Percentiles rank a stretch among this genome's conserved stretches.
These are phyloP conservation scores for Thymelicus acteon DNA, from an alignment of 2,888 invertebrate genomes.

Conservation along the genomic window DNA sequence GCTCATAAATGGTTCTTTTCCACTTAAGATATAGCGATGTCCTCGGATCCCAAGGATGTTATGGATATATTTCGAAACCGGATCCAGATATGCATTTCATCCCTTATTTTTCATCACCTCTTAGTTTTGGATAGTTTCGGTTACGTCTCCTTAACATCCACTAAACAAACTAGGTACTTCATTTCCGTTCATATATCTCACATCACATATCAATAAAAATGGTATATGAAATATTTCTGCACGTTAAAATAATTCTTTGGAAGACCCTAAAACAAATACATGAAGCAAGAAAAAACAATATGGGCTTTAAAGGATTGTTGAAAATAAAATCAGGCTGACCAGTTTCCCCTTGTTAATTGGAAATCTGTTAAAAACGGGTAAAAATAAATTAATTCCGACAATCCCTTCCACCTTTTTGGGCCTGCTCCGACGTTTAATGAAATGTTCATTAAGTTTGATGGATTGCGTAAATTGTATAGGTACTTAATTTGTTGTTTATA, in stretches of 20 bases:
- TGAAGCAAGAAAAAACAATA: constrained; percentile 25
- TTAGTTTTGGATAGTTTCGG: too few relatives aligned
- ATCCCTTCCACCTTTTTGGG: constrained; percentile 23
- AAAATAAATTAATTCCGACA: constrained; percentile 37
- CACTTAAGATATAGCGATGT: too few relatives aligned
- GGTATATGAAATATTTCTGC: too few relatives aligned
- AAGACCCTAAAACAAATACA: constrained; percentile 15
- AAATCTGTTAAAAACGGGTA: constrained; percentile 37
- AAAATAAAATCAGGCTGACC: constrained; percentile 27
- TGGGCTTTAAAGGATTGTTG: constrained; percentile 17
- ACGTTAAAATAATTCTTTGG: not conserved
- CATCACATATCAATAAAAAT: too few relatives aligned
- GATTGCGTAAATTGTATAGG: constrained; percentile 12
- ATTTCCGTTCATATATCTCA: too few relatives aligned
- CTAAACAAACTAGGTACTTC: too few relatives aligned
- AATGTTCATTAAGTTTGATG: constrained; percentile 34
- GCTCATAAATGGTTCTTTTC: too few relatives aligned
- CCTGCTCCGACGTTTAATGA: constrained; percentile 25
- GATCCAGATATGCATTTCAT: too few relatives aligned
- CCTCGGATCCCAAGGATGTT: too few relatives aligned
- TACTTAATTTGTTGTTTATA: not conserved
- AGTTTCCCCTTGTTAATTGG: constrained; percentile 32
- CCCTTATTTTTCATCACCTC: too few relatives aligned
- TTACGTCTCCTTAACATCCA: too few relatives aligned
- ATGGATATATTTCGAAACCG: too few relatives aligned